Percentiles rank a stretch among this genome's conserved stretches.
Evolutionary conservation across 1,140 invertebrate genomes (phyloP).

Genomic region (Drosophila lacteicornis): DNA sequence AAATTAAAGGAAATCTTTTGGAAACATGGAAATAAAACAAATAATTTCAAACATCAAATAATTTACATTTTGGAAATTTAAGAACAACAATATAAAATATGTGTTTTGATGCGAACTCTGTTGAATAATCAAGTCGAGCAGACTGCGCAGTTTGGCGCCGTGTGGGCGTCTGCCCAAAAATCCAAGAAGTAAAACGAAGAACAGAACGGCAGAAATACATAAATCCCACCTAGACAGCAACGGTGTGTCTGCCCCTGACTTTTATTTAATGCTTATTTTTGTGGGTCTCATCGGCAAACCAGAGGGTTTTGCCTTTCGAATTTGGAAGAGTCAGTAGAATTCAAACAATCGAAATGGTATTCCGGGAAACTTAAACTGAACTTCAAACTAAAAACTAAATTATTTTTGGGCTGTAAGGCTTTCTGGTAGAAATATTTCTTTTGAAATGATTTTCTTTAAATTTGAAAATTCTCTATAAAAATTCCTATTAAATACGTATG

Average conservation of each 20-base stretch:
- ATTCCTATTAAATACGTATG: no score
- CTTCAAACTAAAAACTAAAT: neutral
- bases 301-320: neutral
- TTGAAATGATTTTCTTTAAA: no score
- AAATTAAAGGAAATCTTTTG: neutral
- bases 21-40: neutral
- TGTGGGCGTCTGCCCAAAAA: slow-evolving; percentile 74
- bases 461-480: no score
- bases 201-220: slow-evolving; percentile 34
- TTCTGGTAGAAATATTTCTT: no score
- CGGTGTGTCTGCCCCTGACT: slow-evolving; percentile 45
- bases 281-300: slow-evolving; percentile 9
- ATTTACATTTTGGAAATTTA: neutral
- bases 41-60: neutral
- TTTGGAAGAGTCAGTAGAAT: neutral
- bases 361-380: no score
- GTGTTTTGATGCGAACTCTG: slow-evolving; percentile 29
- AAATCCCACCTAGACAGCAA: slow-evolving; percentile 53
- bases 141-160: slow-evolving; percentile 76
- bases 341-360: no score
- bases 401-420: no score
- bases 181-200: slow-evolving; percentile 33
- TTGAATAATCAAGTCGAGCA: slow-evolving; percentile 68
- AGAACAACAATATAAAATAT: neutral
- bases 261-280: slow-evolving; percentile 73